phyloP scores from a whole-genome alignment of 2,888 invertebrate species.

The Tipula vernalis region DNA sequence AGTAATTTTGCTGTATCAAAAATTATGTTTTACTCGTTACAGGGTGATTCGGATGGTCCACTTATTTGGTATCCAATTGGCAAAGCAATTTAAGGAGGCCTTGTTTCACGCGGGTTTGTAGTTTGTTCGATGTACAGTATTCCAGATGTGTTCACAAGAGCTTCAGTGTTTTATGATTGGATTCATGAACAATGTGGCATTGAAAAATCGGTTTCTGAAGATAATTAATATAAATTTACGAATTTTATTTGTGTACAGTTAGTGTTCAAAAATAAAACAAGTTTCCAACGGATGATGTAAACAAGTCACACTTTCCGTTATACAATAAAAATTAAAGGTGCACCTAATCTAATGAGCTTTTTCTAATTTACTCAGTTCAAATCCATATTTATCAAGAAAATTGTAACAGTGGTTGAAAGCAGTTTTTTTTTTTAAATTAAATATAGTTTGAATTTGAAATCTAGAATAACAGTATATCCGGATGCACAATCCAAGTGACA shows the following conservation, averaged over 20 bases:
- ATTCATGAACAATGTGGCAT: neutral
- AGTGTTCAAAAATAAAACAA: neutral
- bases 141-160: conserved; percentile 13
- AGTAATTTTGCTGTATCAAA: neutral
- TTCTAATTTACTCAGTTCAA: no score
- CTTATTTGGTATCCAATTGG: neutral
- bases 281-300: neutral
- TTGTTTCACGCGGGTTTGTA: conserved; percentile 11
- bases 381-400: no score
- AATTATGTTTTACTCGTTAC: neutral
- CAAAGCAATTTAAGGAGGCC: neutral
- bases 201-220: neutral
- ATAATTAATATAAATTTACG: neutral
- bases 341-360: no score
- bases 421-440: no score
- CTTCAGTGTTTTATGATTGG: conserved; percentile 10
- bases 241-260: no score
- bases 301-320: neutral
- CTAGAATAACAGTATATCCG: no score
- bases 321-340: no score
- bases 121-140: neutral
- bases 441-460: no score
- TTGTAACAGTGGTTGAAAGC: no score
- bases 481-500: no score
- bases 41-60: conserved; percentile 15